Percentiles rank a stretch among this genome's conserved stretches.
phyloP scores from a whole-genome alignment of 2,797 vertebrate species.

The Notamacropus eugenii region DNA sequence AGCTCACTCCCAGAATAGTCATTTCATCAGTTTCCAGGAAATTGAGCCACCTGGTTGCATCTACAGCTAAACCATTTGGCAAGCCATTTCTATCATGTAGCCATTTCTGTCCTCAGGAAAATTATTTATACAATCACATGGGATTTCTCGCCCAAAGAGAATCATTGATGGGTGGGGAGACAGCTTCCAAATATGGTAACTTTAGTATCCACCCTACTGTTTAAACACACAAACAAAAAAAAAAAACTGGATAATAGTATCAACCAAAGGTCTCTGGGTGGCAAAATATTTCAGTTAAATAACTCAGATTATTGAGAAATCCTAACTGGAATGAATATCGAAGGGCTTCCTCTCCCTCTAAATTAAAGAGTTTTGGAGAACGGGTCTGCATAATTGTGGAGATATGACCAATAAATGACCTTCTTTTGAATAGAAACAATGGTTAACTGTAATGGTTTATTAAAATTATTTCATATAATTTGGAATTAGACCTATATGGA shows the following conservation, averaged over 20 bases:
- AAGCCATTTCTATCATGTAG: neutral
- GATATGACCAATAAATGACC: neutral
- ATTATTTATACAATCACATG: neutral
- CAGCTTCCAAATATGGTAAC: neutral
- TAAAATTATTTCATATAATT: neutral
- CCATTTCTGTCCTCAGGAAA: neutral
- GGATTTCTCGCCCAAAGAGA: neutral
- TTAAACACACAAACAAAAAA: neutral
- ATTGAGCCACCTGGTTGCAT: neutral
- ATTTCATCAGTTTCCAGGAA: neutral
- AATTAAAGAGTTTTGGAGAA: neutral
- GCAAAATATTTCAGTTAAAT: neutral
- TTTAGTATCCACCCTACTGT: neutral
- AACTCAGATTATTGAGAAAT: neutral
- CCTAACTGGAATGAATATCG: neutral
- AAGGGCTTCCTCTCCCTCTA: neutral
- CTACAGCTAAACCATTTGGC: neutral
- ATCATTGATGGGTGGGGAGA: neutral
- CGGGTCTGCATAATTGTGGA: neutral
- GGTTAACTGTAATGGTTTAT: neutral
- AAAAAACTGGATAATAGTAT: neutral
- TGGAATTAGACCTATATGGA: neutral
- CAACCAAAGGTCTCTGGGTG: neutral
- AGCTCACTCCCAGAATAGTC: neutral
- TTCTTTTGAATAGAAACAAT: conserved; percentile 11